These are phyloP conservation scores for Quadroppia sp. DNA, from an alignment of 2,888 invertebrate species.

Conservation along the genomic window DNA sequence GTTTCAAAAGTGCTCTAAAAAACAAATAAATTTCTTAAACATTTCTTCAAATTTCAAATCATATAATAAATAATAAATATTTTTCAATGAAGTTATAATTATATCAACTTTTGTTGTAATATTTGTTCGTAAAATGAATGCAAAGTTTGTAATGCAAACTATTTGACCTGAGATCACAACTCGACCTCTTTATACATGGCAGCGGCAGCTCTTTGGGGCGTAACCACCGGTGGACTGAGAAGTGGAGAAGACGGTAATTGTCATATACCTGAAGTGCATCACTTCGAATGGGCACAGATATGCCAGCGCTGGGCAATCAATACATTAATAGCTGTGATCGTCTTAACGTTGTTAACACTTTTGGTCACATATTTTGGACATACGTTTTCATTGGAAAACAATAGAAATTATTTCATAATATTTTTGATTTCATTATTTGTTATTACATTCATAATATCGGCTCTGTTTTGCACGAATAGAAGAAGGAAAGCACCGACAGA, in stretches of 20 bases:
- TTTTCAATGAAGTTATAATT: background rate
- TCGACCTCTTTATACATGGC: background rate
- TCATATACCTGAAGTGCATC: background rate
- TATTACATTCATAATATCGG: background rate
- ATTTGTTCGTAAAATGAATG: background rate
- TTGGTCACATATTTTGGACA: constrained; percentile 28
- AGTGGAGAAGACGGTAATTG: background rate
- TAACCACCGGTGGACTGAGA: background rate
- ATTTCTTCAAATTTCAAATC: too few species aligned
- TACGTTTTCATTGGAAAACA: background rate
- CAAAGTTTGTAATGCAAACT: background rate
- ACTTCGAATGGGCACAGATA: background rate
- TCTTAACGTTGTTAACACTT: constrained; percentile 20
- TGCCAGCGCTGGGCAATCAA: constrained; percentile 31
- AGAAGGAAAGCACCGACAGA: background rate
- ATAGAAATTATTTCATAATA: constrained; percentile 11
- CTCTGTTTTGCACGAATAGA: constrained; percentile 21
- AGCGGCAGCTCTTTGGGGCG: constrained; percentile 18
- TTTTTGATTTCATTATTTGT: constrained; percentile 25
- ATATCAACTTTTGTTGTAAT: background rate
- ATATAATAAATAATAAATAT: too few species aligned
- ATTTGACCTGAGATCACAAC: background rate
- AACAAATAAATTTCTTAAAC: background rate
- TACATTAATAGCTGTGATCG: constrained; percentile 25
- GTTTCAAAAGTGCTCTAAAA: background rate